These are phyloP conservation scores for Tenthredo livida DNA, from an alignment of 2,888 invertebrate genomes.

Conservation along the genomic window DNA sequence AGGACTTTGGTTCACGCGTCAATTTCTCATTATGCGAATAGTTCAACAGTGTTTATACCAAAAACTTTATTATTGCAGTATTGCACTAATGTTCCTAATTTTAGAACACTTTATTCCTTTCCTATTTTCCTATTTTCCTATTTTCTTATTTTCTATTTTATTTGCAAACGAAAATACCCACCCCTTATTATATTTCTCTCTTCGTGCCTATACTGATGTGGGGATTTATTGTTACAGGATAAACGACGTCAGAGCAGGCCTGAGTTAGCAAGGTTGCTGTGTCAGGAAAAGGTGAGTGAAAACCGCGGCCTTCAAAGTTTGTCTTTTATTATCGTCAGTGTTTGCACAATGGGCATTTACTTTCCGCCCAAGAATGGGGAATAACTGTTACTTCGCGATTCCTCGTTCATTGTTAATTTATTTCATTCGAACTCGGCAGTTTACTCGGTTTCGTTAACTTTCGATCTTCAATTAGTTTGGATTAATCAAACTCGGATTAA, in stretches of 20 bases:
- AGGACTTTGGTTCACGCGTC: constrained; percentile 13
- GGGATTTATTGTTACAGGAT: constrained; percentile 38
- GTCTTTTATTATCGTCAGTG: constrained; percentile 20
- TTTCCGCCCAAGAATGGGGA: background rate
- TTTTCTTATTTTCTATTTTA: background rate
- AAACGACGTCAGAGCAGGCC: constrained; percentile 32
- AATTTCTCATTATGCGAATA: constrained; percentile 12
- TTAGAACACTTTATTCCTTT: background rate
- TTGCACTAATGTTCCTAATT: too few relatives aligned
- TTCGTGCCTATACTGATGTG: background rate
- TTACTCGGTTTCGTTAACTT: constrained; percentile 1
- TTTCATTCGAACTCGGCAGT: constrained; percentile 26
- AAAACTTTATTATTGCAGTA: background rate
- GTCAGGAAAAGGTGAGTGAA: constrained; percentile 43
- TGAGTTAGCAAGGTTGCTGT: constrained; percentile 42
- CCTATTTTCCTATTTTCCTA: background rate
- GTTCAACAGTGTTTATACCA: background rate
- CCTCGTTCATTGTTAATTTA: background rate
- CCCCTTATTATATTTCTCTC: background rate
- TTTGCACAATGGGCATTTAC: constrained; percentile 30
- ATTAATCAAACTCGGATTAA: background rate
- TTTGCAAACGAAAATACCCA: background rate
- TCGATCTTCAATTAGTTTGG: background rate
- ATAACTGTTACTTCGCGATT: background rate
- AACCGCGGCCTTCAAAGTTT: constrained; percentile 40